Percentiles rank a stretch among this genome's conserved stretches.
These are phyloP conservation scores for Brienomyrus brachyistius DNA, from an alignment of 2,113 vertebrate genomes.

Conservation along the genomic window DNA sequence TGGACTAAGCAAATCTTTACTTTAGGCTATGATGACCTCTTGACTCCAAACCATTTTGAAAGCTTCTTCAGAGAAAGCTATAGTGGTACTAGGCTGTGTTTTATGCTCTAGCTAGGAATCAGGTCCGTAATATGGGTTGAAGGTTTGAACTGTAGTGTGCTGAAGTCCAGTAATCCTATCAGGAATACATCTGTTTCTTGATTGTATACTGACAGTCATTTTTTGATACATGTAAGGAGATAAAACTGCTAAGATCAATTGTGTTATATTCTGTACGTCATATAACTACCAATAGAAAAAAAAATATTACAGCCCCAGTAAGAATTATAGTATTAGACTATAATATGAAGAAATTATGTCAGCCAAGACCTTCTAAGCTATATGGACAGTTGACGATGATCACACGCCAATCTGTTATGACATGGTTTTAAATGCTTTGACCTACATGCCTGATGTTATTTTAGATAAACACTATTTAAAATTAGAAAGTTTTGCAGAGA, in stretches of 20 bases:
- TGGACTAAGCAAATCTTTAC: constrained; percentile 62
- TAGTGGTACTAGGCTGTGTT: constrained; percentile 8
- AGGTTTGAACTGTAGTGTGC: neutral
- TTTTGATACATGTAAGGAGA: neutral
- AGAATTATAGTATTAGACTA: neutral
- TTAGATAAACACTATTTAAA: neutral
- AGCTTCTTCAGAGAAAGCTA: constrained; percentile 4
- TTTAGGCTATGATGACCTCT: constrained; percentile 51
- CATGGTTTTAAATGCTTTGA: neutral
- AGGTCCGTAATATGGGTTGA: neutral
- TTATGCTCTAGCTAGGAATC: neutral
- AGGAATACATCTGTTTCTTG: neutral
- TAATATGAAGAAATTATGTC: neutral
- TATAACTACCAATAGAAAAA: neutral
- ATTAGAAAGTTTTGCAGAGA: neutral
- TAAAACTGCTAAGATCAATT: neutral
- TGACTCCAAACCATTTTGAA: constrained; percentile 44
- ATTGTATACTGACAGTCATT: neutral
- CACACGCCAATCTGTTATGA: neutral
- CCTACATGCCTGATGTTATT: neutral
- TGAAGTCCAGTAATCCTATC: neutral
- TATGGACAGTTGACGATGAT: neutral
- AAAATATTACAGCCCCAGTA: neutral
- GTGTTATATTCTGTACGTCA: neutral
- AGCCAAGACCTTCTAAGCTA: neutral